These are phyloP conservation scores for Chloropsis hardwickii DNA, from an alignment of 2,113 vertebrate species.

Conservation along the genomic window DNA sequence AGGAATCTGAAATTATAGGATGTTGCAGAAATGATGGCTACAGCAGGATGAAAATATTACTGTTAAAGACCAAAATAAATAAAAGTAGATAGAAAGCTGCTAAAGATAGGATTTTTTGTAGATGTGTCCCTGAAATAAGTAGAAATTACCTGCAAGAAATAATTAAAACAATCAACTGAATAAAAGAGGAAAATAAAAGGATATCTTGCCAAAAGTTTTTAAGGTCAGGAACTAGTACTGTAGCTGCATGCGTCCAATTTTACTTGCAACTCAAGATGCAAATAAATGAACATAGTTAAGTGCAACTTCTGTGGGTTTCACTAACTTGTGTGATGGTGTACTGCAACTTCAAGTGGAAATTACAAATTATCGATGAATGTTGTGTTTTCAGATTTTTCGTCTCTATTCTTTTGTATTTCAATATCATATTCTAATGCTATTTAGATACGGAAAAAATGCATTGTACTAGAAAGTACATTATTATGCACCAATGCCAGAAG, in stretches of 20 bases:
- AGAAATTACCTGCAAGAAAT: neutral
- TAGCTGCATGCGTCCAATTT: neutral
- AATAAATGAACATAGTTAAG: neutral
- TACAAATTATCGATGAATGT: rapidly evolving
- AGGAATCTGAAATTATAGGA: neutral
- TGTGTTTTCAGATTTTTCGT: neutral
- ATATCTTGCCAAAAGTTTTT: neutral
- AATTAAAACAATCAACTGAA: neutral
- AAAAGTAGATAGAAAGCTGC: neutral
- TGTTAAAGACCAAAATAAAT: neutral
- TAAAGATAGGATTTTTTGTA: neutral
- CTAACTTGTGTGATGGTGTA: neutral
- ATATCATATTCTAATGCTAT: neutral
- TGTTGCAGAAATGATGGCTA: neutral
- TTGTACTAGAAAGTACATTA: neutral
- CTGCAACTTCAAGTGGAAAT: neutral
- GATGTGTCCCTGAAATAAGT: neutral
- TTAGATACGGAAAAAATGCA: neutral
- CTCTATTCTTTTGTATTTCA: neutral
- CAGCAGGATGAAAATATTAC: neutral
- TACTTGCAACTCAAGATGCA: neutral
- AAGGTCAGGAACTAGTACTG: neutral
- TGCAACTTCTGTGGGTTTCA: neutral
- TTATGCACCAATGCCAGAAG: neutral
- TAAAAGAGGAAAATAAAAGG: neutral